phyloP scores from a whole-genome alignment of 2,888 invertebrate species.

The Caenorhabditis angaria region DNA sequence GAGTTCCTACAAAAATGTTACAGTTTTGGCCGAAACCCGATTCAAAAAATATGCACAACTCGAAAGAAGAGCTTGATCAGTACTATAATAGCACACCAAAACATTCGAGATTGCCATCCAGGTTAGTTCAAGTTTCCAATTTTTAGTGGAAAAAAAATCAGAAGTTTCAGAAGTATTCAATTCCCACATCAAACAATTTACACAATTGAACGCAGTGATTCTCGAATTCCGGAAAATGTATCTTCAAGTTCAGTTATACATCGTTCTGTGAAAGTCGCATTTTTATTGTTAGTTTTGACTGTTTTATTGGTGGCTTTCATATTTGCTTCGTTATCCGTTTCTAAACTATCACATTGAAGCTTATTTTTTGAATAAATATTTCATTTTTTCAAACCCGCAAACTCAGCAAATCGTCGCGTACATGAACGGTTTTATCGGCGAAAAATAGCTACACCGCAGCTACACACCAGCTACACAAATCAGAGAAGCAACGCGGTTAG shows the following conservation, averaged over 20 bases:
- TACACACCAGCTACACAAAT: too few species aligned
- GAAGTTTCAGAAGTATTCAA: constrained; percentile 20
- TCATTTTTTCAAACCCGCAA: constrained; percentile 1
- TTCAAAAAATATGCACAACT: constrained; percentile 24
- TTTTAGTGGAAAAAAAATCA: neutral
- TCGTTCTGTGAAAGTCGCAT: constrained; percentile 33
- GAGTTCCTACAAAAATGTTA: constrained; percentile 12
- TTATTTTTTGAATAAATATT: neutral
- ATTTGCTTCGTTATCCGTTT: constrained; percentile 29
- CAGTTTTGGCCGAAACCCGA: constrained; percentile 13
- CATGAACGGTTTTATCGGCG: too few species aligned
- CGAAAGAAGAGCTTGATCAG: constrained; percentile 28
- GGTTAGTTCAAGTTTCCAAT: neutral
- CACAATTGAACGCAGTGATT: constrained; percentile 19
- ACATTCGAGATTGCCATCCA: constrained; percentile 6
- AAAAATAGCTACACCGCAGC: too few species aligned
- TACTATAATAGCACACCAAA: constrained; percentile 15
- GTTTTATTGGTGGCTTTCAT: constrained; percentile 30
- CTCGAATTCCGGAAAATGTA: neutral
- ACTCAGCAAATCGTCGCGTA: too few species aligned
- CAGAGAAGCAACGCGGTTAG: too few species aligned
- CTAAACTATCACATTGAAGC: constrained; percentile 10
- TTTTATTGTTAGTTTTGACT: constrained; percentile 24
- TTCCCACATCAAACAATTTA: constrained; percentile 29
- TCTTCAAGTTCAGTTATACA: constrained; percentile 13